phyloP scores from a whole-genome alignment of 2,888 invertebrate genomes.

The Koerneria pararmatus region DNA sequence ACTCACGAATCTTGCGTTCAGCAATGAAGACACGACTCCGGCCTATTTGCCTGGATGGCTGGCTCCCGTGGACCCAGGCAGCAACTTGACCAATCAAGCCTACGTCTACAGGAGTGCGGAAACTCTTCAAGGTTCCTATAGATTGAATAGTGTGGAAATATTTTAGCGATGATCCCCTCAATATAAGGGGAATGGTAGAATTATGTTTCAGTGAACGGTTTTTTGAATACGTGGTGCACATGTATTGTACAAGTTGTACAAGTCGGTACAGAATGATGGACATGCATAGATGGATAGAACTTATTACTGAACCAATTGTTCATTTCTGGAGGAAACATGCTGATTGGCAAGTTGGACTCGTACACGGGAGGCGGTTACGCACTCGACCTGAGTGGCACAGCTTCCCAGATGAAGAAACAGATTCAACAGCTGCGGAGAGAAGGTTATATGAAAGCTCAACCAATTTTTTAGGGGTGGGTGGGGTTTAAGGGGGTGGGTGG shows the following conservation, averaged over 20 bases:
- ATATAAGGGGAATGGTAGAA: too few relatives aligned
- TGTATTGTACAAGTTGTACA: too few relatives aligned
- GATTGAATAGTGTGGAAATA: too few relatives aligned
- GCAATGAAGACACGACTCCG: conserved; percentile 22
- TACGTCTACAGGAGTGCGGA: conserved; percentile 33
- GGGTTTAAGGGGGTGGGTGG: conserved; percentile 1
- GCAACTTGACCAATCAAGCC: conserved; percentile 17
- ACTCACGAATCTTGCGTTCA: neutral
- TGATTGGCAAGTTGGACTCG: conserved; percentile 27
- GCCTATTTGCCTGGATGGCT: conserved; percentile 20
- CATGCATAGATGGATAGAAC: too few relatives aligned
- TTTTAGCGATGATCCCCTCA: neutral
- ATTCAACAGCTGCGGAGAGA: conserved; percentile 60
- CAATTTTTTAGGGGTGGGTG: too few relatives aligned
- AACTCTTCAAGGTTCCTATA: conserved; percentile 24
- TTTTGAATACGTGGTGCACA: too few relatives aligned
- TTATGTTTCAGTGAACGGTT: too few relatives aligned
- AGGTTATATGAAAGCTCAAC: too few relatives aligned
- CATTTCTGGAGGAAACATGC: conserved; percentile 24
- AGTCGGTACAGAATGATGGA: too few relatives aligned
- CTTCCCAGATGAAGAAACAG: conserved; percentile 31
- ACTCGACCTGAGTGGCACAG: conserved; percentile 34
- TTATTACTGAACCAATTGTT: too few relatives aligned
- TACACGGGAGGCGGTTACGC: conserved; percentile 44
- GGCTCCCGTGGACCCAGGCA: neutral